Base-by-base conservation (phyloP, 2,888 invertebrate genomes). In the Pseudoips prasinana region DNA sequence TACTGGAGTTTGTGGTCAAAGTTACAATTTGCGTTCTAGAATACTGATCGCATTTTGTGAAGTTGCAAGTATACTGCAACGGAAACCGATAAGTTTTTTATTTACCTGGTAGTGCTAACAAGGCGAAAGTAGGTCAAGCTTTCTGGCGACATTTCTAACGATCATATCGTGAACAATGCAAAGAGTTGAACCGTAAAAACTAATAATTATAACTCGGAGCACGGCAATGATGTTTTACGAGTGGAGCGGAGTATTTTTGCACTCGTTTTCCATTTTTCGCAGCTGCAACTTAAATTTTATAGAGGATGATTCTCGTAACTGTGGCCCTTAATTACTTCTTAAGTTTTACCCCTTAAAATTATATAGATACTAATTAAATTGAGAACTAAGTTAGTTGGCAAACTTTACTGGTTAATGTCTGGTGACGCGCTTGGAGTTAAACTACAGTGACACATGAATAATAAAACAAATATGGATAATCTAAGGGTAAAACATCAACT, bases 1-100 rank as follows among this genome's bases (percentile, higher is more conserved):
- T 45, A 62, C 50, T 46, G 37, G 52, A 59, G 53, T 66, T 67
- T 56, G 61, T 55, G 65, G 64, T 65, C 60, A 60, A 62, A 68
- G 58, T 68, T 64, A 46, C 53, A 46, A 58, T 45, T 58, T 42
- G 43, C 22, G 47, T 41, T 43, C 44, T 50, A 44, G 65, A 70
- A 71, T 70, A 68, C 67, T 64, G 59, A 67, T 64, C 54, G 47
- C 46, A 44, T 41, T 50, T 46, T 31, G 11, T 9, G 25, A 43
- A 58, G 38, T 47, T 54, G n/a, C n/a, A n/a, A n/a, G n/a, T n/a
- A 50, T 47, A 37, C 28, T 25, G 22, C 27, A 24, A 35, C 38
- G 48, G 45, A 44, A 46, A 40, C 36, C 42, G 39, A 46, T 49
- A 41, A 43, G 19, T 54, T 53, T 50, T 58, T 41, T 38, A 46